Conservation (phyloP, 1,140 invertebrate genomes). For the Caenorhabditis brenneri region DNA sequence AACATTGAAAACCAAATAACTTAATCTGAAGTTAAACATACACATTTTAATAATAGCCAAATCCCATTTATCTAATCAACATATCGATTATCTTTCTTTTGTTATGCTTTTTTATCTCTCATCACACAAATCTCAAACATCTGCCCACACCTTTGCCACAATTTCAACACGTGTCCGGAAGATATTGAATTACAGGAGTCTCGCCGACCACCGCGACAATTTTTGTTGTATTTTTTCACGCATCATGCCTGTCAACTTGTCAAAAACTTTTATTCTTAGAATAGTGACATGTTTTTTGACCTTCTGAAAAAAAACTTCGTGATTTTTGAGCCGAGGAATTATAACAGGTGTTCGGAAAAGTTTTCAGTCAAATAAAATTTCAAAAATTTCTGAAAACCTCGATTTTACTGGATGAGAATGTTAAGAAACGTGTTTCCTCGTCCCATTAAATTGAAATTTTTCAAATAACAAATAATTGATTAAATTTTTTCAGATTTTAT, state of each 20-base stretch:
- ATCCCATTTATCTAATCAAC: no score
- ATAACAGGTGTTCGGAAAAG: background rate
- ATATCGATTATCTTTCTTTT: background rate
- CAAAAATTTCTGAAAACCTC: no score
- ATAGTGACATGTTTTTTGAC: background rate
- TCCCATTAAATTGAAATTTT: no score
- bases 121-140: conserved; percentile 24
- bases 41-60: no score
- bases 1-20: no score
- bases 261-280: background rate
- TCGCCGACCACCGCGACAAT: conserved; percentile 2
- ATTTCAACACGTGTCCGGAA: background rate
- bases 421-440: no score
- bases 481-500: background rate
- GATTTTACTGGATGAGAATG: no score
- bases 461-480: no score
- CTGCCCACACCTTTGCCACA: background rate
- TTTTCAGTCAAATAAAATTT: no score
- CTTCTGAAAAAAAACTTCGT: no score
- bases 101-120: background rate
- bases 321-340: background rate
- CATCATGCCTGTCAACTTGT: background rate
- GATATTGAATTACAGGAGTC: conserved; percentile 24
- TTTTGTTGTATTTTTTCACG: conserved; percentile 3
- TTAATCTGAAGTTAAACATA: no score